Percentiles rank a stretch among this genome's conserved stretches.
phyloP scores from a whole-genome alignment of 1,140 invertebrate genomes.

The Drosophila takahashii region DNA sequence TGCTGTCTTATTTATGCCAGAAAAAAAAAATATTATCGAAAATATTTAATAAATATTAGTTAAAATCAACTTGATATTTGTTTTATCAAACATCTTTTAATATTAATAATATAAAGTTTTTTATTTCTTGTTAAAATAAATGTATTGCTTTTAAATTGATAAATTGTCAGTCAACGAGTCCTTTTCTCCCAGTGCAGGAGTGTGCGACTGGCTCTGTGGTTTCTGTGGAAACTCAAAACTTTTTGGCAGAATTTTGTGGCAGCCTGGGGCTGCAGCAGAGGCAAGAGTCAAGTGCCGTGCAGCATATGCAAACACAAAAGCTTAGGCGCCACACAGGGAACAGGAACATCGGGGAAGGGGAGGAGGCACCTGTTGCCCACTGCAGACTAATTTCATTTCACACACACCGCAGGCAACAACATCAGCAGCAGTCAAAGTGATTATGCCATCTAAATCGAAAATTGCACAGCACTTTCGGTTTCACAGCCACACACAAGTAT shows the following conservation, averaged over 20 bases:
- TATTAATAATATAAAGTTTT: too few relatives aligned
- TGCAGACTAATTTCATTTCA: slow-evolving; percentile 66
- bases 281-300: slow-evolving; percentile 29
- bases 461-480: slow-evolving; percentile 74
- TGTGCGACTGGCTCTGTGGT: slow-evolving; percentile 24
- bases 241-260: slow-evolving; percentile 53
- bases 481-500: slow-evolving; percentile 23
- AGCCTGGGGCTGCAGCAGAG: not conserved
- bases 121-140: too few relatives aligned
- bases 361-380: slow-evolving; percentile 65
- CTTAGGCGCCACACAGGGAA: slow-evolving; percentile 47
- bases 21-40: too few relatives aligned
- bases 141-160: too few relatives aligned
- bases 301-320: slow-evolving; percentile 30
- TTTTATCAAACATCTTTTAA: too few relatives aligned
- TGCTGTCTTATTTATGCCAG: too few relatives aligned
- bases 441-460: slow-evolving; percentile 70
- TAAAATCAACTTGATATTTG: too few relatives aligned
- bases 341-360: slow-evolving; percentile 3
- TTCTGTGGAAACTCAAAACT: slow-evolving; percentile 32
- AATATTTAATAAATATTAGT: too few relatives aligned
- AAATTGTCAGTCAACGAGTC: not conserved
- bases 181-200: slow-evolving; percentile 7
- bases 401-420: slow-evolving; percentile 48
- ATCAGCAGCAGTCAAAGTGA: slow-evolving; percentile 41